phyloP scores from a whole-genome alignment of 2,888 invertebrate genomes.

The Odontomyia ornata region DNA sequence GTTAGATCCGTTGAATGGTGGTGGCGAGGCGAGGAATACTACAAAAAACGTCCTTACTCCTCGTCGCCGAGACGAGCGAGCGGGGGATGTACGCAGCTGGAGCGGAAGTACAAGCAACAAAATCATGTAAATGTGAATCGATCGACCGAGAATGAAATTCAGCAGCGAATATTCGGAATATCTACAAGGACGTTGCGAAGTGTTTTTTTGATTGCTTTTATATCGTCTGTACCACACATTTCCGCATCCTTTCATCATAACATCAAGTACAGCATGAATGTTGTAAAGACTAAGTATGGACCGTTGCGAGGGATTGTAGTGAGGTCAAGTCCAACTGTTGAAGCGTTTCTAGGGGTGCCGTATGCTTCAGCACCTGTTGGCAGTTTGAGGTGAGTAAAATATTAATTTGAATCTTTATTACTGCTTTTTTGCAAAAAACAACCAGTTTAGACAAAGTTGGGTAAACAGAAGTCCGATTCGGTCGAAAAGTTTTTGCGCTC shows the following conservation, averaged over 20 bases:
- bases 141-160: neutral
- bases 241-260: slow-evolving; percentile 67
- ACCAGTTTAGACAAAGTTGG: too few species aligned
- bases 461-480: too few species aligned
- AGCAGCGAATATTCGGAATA: neutral
- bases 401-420: neutral
- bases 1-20: neutral
- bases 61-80: neutral
- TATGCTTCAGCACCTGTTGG: slow-evolving; percentile 93
- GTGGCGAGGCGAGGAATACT: neutral
- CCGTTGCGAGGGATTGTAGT: slow-evolving; percentile 85
- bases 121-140: neutral
- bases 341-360: slow-evolving; percentile 92
- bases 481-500: too few species aligned
- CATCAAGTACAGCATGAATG: slow-evolving; percentile 79
- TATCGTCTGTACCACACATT: slow-evolving; percentile 52
- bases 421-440: neutral
- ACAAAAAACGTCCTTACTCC: neutral
- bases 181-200: slow-evolving; percentile 34
- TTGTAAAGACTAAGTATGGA: slow-evolving; percentile 90
- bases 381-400: slow-evolving; percentile 75
- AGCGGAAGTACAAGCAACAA: neutral
- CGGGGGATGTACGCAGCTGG: neutral
- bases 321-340: slow-evolving; percentile 83
- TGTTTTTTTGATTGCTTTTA: slow-evolving; percentile 53